A percentile compares a stretch with the other conserved stretches of the same genome.
phyloP scores from a whole-genome alignment of 30 jellyfish, hydroid and myxozoan species.

The Aurelia aurita complex sp. Pacific region DNA sequence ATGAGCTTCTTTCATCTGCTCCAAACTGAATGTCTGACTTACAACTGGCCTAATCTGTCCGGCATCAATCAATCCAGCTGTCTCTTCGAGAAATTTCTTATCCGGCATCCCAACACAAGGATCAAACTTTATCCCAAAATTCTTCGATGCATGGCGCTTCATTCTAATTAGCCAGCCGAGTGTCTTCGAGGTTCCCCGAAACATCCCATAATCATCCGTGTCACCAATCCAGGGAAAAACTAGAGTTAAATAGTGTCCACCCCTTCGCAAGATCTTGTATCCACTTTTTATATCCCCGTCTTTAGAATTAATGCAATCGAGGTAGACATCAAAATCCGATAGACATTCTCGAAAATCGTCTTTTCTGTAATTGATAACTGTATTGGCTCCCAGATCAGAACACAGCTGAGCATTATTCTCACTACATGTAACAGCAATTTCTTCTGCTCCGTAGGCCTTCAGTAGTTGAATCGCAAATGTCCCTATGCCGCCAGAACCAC shows the following conservation, averaged over 20 bases:
- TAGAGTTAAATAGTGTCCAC: constrained; percentile 44
- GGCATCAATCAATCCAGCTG: constrained; percentile 47
- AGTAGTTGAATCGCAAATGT: constrained; percentile 45
- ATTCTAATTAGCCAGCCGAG: constrained; percentile 36
- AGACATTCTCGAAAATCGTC: constrained; percentile 34
- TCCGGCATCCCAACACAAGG: constrained; percentile 42
- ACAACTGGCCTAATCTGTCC: constrained; percentile 53
- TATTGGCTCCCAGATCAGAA: constrained; percentile 48
- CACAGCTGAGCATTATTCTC: constrained; percentile 25
- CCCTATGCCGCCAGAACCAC: constrained; percentile 64
- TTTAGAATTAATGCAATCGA: constrained; percentile 36
- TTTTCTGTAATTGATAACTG: constrained; percentile 38
- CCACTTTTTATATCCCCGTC: constrained; percentile 45
- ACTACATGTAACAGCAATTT: constrained; percentile 58
- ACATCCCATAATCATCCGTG: constrained; percentile 39
- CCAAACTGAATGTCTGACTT: constrained; percentile 17
- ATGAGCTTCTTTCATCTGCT: constrained; percentile 51
- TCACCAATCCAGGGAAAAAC: constrained; percentile 59
- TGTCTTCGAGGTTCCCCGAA: constrained; percentile 28
- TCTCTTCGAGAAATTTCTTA: constrained; percentile 29
- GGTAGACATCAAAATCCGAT: constrained; percentile 37
- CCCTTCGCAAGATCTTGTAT: constrained; percentile 28
- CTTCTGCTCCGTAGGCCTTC: constrained; percentile 30
- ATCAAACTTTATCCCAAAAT: constrained; percentile 27
- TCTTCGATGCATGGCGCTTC: constrained; percentile 37